Evolutionary conservation across 2,888 invertebrate species (phyloP), one percentile per base, ranked within the genome.

Genomic region (Formica aserva): DNA sequence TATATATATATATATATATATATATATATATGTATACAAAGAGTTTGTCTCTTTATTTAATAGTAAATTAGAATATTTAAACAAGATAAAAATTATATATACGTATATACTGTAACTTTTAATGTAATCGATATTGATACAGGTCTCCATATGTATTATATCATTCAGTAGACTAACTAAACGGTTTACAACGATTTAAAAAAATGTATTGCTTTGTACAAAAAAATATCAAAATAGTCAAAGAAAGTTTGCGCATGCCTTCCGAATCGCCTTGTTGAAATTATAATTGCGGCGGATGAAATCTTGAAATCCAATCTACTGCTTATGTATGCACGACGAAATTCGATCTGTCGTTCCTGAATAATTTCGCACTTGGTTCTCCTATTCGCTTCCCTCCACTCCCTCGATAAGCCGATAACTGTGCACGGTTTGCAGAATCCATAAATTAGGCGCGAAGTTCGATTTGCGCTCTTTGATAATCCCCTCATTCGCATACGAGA

Each of bases 381-480:
- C 52, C 67, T 71, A 29, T 41, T 82, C 69, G 62, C 69, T 84
- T 77, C 41, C 32, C 67, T 72, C 38, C 52, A 75, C 72, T 52
- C 80, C 83, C 83, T 85, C 82, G 85, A 86, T 85, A 86, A 87
- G 82, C 88, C 88, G 87, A 87, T 90, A 90, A 87, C 84, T 83
- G 85, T 78, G 87, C 83, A 84, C 66, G 84, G 89, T 85, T 87
- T 85, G 84, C 71, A 35, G 80, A 85, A 83, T 90, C 90, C 86
- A 88, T 90, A 89, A 90, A 90, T 90, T 90, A 90, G 81, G 52
- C 80, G 63, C 71, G 35, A 71, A 87, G 87, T 90, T 90, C 88
- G 90, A 90, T 90, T 89, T 80, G 84, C 62, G 83, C 88, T 86
- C 85, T 86, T 84, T 83, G 83, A 77, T 89, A 90, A 90, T 90